Base-by-base conservation (phyloP, 1,140 invertebrate species). In the Capitella teleta region DNA sequence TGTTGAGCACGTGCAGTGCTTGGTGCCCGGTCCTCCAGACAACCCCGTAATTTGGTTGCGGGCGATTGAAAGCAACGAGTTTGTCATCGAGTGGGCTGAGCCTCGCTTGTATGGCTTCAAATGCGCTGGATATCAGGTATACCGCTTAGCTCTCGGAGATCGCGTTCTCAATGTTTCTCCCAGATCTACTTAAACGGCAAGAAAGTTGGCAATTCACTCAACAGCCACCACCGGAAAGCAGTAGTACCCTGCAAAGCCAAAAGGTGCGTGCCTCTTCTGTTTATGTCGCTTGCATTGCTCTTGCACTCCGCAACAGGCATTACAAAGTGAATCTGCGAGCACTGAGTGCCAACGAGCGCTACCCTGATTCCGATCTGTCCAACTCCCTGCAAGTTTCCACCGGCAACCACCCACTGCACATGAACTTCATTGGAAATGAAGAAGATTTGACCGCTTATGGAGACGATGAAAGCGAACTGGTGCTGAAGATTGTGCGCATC, bases 1-100 rank as follows among this genome's bases (percentile, higher is more conserved):
- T 14, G 38, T 36, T 36, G 66, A 70, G 50, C 57, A 57, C 23
- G 49, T 72, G 8, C 67, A 70, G 49, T 53, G 69, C 19, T 61
- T 69, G 53, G 60, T 67, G 6, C 70, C 70, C 5, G 69, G 70
- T 14, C 63, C 65, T 32, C 68, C 69, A 16, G 69, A 70, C 47
- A 43, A 64, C 1, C 69, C 70, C 5, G 61, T 66, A 47, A 66
- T 72, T 40, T 72, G 65, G 55, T 53, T 66, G 1, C 57, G 61
- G 26, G 63, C 67, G 24, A 53, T 62, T 32, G 61, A 58, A 34
- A 55, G 61, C 21, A 66, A 68, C 40, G 63, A 68, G 50, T 66
- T 73, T 56, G 58, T 61, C 6, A 61, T 73, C 41, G 66, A 70
- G 44, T 73, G 70, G 70, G 63, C 62, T 14, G 67, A 72, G 54